phyloP scores from a whole-genome alignment of 1,140 invertebrate species.

The Ectropis grisescens region DNA sequence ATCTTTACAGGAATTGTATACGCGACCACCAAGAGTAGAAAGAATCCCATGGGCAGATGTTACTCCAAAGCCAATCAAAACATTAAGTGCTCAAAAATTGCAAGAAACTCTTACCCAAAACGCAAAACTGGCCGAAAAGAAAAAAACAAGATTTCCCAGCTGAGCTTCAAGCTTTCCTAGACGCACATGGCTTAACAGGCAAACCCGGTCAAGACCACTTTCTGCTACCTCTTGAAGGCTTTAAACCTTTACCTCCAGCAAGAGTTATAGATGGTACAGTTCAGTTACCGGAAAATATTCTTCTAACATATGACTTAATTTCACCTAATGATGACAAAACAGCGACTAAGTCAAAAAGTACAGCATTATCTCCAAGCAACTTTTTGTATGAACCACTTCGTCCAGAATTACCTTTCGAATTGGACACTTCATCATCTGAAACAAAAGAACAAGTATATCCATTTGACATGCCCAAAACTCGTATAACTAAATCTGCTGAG shows the following conservation, averaged over 20 bases:
- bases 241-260: slow-evolving; percentile 51
- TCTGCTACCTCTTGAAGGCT: slow-evolving; percentile 48
- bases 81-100: slow-evolving; percentile 14
- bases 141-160: slow-evolving; percentile 36
- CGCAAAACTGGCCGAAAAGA: slow-evolving; percentile 19
- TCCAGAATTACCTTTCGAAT: slow-evolving; percentile 43
- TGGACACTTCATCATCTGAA: slow-evolving; percentile 51
- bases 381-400: slow-evolving; percentile 47
- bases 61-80: slow-evolving; percentile 42
- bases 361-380: slow-evolving; percentile 22
- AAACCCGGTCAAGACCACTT: slow-evolving; percentile 48
- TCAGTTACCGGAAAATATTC: slow-evolving; percentile 52
- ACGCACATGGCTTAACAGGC: slow-evolving; percentile 46
- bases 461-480: slow-evolving; percentile 40
- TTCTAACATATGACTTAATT: slow-evolving; percentile 51
- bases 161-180: slow-evolving; percentile 50
- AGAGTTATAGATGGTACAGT: slow-evolving; percentile 49
- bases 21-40: slow-evolving; percentile 46
- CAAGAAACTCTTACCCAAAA: slow-evolving; percentile 26
- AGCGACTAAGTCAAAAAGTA: no score
- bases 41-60: slow-evolving; percentile 45
- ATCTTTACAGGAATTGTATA: slow-evolving; percentile 57
- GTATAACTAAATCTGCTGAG: slow-evolving; percentile 34
- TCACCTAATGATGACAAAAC: slow-evolving; percentile 27
- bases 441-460: slow-evolving; percentile 34